Percentiles rank a stretch among this genome's conserved stretches.
These are phyloP conservation scores for Microchrysa polita DNA, from an alignment of 2,888 invertebrate species.

Conservation along the genomic window DNA sequence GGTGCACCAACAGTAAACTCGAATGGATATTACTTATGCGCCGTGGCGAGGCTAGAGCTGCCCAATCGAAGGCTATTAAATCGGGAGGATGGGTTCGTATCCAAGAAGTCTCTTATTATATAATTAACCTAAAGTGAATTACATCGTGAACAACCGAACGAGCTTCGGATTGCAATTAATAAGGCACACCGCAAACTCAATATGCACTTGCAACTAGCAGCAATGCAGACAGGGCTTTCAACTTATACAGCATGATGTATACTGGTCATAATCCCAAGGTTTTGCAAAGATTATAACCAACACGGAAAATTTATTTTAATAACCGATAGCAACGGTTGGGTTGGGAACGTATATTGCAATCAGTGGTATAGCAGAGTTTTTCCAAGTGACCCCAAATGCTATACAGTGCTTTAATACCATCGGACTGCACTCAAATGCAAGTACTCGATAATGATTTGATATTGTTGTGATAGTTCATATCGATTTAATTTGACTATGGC, in stretches of 20 bases:
- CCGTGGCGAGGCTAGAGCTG: slow-evolving; percentile 10
- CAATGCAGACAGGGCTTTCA: not conserved
- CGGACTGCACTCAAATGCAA: no score
- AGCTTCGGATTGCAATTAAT: slow-evolving; percentile 50
- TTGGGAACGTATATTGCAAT: no score
- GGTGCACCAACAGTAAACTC: slow-evolving; percentile 14
- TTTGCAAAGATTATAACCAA: slow-evolving; percentile 40
- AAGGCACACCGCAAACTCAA: slow-evolving; percentile 45
- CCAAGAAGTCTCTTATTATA: slow-evolving; percentile 49
- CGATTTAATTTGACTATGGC: no score
- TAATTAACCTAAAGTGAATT: slow-evolving; percentile 51
- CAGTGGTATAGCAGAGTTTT: no score
- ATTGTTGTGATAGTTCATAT: no score
- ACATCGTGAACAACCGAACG: slow-evolving; percentile 51
- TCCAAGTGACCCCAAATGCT: no score
- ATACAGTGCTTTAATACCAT: no score
- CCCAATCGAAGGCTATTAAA: slow-evolving; percentile 38
- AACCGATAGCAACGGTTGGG: slow-evolving; percentile 29
- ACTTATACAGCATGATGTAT: slow-evolving; percentile 19
- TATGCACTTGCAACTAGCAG: slow-evolving; percentile 39
- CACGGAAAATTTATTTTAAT: slow-evolving; percentile 49
- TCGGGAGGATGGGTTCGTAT: slow-evolving; percentile 45
- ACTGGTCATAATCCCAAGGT: slow-evolving; percentile 32
- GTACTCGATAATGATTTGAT: no score
- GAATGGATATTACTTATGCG: slow-evolving; percentile 35